These are phyloP conservation scores for Parnassius apollo DNA, from an alignment of 2,888 invertebrate genomes.

Conservation along the genomic window DNA sequence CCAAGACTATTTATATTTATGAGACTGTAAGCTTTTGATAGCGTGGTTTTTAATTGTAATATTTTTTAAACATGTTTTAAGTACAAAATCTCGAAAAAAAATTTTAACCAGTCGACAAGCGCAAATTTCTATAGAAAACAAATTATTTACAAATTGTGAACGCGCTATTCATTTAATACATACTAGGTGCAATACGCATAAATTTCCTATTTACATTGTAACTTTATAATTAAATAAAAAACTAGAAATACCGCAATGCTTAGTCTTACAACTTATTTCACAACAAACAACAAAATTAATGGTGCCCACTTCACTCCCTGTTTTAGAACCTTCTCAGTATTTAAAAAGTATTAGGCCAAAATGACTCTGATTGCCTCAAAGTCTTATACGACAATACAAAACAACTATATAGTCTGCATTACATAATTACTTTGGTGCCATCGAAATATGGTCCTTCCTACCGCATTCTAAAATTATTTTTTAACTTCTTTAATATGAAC, in stretches of 20 bases:
- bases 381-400: too few species aligned
- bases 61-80: too few species aligned
- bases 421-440: too few species aligned
- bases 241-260: constrained; percentile 10
- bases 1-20: too few species aligned
- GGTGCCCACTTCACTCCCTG: not conserved
- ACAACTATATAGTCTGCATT: too few species aligned
- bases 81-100: too few species aligned
- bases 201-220: constrained; percentile 23
- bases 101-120: constrained; percentile 16
- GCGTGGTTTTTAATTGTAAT: too few species aligned
- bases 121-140: constrained; percentile 2
- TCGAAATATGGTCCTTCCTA: too few species aligned
- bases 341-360: constrained; percentile 14
- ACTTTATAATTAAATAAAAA: constrained; percentile 5
- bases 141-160: constrained; percentile 20
- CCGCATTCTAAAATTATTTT: too few species aligned
- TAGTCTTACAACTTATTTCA: not conserved
- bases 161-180: not conserved
- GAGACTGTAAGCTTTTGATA: too few species aligned
- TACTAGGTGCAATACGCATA: constrained; percentile 11
- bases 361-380: too few species aligned
- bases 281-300: constrained; percentile 12
- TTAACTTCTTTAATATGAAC: too few species aligned
- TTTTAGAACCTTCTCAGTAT: constrained; percentile 2